Percentiles rank a stretch among this genome's conserved stretches.
Evolutionary conservation across 30 jellyfish, hydroid and myxozoan genomes (phyloP).

Genomic region (Aurelia aurita): DNA sequence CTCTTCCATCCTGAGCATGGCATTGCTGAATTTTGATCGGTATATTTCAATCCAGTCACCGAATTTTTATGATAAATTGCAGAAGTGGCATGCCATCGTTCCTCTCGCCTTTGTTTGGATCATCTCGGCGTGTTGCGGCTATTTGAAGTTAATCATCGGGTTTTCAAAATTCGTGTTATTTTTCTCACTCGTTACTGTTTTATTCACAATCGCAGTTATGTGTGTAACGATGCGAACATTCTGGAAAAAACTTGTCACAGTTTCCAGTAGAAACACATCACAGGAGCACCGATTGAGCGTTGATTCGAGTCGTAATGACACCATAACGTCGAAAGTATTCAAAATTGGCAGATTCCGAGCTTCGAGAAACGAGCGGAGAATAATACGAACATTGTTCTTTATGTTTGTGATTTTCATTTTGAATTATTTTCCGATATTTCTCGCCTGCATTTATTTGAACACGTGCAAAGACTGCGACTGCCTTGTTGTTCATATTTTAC

Average conservation of each 20-base stretch:
- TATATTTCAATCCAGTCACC: constrained; percentile 55
- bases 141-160: constrained; percentile 33
- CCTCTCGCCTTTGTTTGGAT: constrained; percentile 28
- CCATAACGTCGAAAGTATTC: constrained; percentile 58
- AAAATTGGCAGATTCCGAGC: constrained; percentile 72
- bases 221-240: constrained; percentile 61
- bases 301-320: constrained; percentile 45
- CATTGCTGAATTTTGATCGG: constrained; percentile 65
- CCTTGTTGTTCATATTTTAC: constrained; percentile 60
- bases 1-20: constrained; percentile 65
- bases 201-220: constrained; percentile 63
- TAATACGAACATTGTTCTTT: constrained; percentile 59
- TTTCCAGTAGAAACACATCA: constrained; percentile 55
- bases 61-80: not conserved
- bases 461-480: constrained; percentile 71
- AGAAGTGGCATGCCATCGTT: constrained; percentile 9
- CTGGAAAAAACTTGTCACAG: constrained; percentile 62
- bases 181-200: constrained; percentile 51
- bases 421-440: constrained; percentile 68
- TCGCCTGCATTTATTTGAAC: constrained; percentile 62
- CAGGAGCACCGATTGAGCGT: constrained; percentile 58
- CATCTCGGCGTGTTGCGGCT: constrained; percentile 26
- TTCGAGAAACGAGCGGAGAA: constrained; percentile 65
- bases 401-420: constrained; percentile 65
- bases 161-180: constrained; percentile 26